Conservation (phyloP, 2,113 vertebrate species). For the Xiphophorus couchianus region DNA sequence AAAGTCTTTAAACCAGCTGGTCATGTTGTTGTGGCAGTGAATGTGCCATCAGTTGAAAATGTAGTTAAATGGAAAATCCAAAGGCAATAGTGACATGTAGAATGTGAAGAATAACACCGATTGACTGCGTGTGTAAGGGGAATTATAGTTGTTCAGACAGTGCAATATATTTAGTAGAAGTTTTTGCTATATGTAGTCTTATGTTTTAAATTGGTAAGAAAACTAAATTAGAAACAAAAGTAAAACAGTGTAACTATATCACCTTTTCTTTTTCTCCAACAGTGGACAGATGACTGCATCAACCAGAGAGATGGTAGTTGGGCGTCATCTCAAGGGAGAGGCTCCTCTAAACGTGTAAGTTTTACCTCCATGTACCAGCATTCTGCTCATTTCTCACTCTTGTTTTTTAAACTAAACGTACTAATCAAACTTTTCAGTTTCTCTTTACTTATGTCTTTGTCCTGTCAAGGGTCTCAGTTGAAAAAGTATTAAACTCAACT, state of each 20-base stretch:
- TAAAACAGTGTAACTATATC: neutral
- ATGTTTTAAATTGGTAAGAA: too few species aligned
- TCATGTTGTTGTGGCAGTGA: neutral
- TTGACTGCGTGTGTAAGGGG: too few species aligned
- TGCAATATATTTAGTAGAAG: too few species aligned
- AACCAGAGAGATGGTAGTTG: constrained; percentile 88
- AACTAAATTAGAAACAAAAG: neutral
- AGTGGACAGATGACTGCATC: constrained; percentile 93
- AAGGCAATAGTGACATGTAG: neutral
- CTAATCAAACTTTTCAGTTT: too few species aligned
- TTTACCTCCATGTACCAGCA: neutral
- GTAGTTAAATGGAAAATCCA: too few species aligned
- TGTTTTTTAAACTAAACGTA: neutral
- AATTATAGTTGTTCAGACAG: too few species aligned
- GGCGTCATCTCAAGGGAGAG: constrained; percentile 87
- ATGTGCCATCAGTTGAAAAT: too few species aligned
- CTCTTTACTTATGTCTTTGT: too few species aligned
- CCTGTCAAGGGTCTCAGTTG: too few species aligned
- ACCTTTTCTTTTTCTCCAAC: constrained; percentile 33
- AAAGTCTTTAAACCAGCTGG: neutral
- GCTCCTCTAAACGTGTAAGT: constrained; percentile 83
- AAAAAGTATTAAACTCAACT: too few species aligned
- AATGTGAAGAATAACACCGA: neutral
- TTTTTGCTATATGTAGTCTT: too few species aligned
- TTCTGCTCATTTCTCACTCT: neutral